These are phyloP conservation scores for Phragmatobia fuliginosa DNA, from an alignment of 2,888 invertebrate species.

Conservation along the genomic window DNA sequence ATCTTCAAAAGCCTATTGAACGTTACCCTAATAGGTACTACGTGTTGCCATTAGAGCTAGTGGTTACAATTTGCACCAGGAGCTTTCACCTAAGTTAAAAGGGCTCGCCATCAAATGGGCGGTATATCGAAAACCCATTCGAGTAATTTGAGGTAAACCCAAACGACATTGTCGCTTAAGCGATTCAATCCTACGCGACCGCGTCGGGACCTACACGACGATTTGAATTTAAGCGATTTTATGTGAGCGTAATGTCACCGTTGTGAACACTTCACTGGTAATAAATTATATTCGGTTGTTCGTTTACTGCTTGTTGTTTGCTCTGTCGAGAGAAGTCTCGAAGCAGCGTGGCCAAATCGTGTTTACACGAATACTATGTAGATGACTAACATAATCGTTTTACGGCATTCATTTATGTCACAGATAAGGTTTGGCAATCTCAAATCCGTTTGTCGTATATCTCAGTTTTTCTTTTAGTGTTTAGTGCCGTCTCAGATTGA, in stretches of 20 bases:
- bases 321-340: slow-evolving; percentile 24
- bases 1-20: slow-evolving; percentile 47
- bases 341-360: slow-evolving; percentile 20
- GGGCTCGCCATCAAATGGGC: slow-evolving; percentile 68
- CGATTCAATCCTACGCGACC: slow-evolving; percentile 79
- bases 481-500: slow-evolving; percentile 47
- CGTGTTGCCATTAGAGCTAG: slow-evolving; percentile 59
- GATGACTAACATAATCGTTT: slow-evolving; percentile 55
- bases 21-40: slow-evolving; percentile 51
- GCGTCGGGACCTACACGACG: slow-evolving; percentile 69
- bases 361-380: slow-evolving; percentile 43
- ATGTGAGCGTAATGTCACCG: slow-evolving; percentile 56
- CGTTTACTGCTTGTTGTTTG: slow-evolving; percentile 44
- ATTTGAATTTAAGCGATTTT: slow-evolving; percentile 76
- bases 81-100: slow-evolving; percentile 67
- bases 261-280: slow-evolving; percentile 43
- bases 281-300: slow-evolving; percentile 49
- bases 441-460: slow-evolving; percentile 40
- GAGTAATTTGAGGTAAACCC: slow-evolving; percentile 81
- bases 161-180: slow-evolving; percentile 78
- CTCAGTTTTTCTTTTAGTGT: slow-evolving; percentile 43
- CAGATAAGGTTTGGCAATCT: slow-evolving; percentile 47
- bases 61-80: slow-evolving; percentile 65
- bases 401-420: slow-evolving; percentile 50
- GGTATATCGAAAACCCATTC: slow-evolving; percentile 81